phyloP scores from a whole-genome alignment of 2,888 invertebrate genomes.

The Oligia strigilis region DNA sequence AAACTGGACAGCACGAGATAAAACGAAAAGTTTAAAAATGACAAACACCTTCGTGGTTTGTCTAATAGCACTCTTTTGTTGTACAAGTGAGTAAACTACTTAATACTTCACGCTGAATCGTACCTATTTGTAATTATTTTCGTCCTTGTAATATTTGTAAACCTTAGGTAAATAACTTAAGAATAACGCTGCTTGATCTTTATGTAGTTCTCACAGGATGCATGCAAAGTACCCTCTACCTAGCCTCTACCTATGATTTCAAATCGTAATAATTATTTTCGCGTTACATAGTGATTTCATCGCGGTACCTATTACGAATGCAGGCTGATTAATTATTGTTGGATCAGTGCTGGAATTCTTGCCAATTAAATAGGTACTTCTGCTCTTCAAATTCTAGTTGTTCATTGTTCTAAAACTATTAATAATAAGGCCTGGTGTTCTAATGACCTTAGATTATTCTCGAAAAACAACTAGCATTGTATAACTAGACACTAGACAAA shows the following conservation, averaged over 20 bases:
- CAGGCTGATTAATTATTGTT: constrained; percentile 33
- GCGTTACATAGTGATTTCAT: constrained; percentile 42
- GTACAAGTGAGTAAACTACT: constrained; percentile 80
- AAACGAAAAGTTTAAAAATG: constrained; percentile 77
- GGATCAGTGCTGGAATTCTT: constrained; percentile 26
- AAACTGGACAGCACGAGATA: constrained; percentile 73
- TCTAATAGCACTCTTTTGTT: constrained; percentile 83
- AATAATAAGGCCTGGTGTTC: not conserved
- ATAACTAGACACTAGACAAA: not conserved
- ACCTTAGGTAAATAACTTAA: not conserved
- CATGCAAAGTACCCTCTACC: constrained; percentile 56
- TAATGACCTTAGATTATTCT: constrained; percentile 44
- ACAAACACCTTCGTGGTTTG: constrained; percentile 86
- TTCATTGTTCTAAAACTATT: constrained; percentile 21
- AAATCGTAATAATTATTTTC: constrained; percentile 36
- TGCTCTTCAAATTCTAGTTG: constrained; percentile 1
- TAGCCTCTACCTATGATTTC: constrained; percentile 52
- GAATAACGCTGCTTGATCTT: not conserved
- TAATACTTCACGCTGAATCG: constrained; percentile 50
- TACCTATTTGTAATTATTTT: constrained; percentile 65
- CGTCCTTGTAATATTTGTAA: constrained; percentile 69
- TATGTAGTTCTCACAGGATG: constrained; percentile 9
- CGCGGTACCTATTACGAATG: constrained; percentile 44
- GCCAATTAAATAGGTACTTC: constrained; percentile 4
- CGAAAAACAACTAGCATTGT: constrained; percentile 23